phyloP scores from a whole-genome alignment of 2,113 vertebrate species.

The Megaleporinus macrocephalus region DNA sequence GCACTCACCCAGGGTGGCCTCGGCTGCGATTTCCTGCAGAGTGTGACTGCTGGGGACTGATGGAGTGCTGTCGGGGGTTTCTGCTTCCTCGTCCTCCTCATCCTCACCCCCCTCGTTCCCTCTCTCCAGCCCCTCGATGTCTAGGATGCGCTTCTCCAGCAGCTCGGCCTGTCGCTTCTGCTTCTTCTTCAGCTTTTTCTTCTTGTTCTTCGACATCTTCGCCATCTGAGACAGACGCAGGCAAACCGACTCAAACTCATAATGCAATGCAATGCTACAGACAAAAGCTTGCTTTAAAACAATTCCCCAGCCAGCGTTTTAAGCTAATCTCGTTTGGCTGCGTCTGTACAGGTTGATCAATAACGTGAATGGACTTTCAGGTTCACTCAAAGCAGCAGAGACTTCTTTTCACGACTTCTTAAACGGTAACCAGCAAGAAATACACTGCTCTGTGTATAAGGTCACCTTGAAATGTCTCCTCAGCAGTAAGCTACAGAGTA shows the following conservation, averaged over 20 bases:
- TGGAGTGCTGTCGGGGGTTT: conserved; percentile 76
- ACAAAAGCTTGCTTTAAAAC: not conserved
- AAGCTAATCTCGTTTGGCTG: no score
- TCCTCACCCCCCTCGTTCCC: conserved; percentile 65
- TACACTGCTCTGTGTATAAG: no score
- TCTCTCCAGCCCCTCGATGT: conserved; percentile 87
- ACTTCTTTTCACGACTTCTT: no score
- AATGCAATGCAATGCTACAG: not conserved
- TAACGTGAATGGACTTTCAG: no score
- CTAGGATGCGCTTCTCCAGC: conserved; percentile 91
- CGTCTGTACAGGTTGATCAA: no score
- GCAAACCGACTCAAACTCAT: not conserved
- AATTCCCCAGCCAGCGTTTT: no score
- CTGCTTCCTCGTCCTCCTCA: conserved; percentile 77
- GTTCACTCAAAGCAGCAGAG: no score
- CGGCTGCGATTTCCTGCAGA: conserved; percentile 63
- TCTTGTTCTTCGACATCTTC: conserved; percentile 99
- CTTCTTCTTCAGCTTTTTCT: conserved; percentile 77
- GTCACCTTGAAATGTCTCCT: no score
- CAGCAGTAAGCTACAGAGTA: no score
- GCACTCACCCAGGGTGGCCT: conserved; percentile 45
- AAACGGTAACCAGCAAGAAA: no score
- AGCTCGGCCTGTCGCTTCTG: conserved; percentile 94
- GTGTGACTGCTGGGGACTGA: conserved; percentile 58
- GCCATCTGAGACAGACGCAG: conserved; percentile 75